Conservation (phyloP, 2,113 vertebrate genomes). For the Oxyura jamaicensis region DNA sequence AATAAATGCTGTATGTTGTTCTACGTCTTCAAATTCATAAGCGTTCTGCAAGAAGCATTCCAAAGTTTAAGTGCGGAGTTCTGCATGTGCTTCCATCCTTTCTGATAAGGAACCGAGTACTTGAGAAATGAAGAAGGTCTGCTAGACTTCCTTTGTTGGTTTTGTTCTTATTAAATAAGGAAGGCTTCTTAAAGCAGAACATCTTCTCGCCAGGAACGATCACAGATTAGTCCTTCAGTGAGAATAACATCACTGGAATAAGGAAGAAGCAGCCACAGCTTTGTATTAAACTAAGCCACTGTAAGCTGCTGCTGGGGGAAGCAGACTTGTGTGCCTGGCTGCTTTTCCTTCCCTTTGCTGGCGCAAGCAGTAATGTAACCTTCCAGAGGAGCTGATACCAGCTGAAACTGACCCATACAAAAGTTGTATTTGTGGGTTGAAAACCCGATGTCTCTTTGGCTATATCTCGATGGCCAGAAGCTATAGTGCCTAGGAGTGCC, state of each 20-base stretch:
- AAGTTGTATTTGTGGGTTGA: not conserved
- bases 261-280: not conserved
- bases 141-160: not conserved
- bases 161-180: not conserved
- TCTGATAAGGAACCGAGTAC: not conserved
- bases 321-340: not conserved
- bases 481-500: not conserved
- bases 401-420: not conserved
- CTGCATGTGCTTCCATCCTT: fast-evolving
- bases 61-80: not conserved
- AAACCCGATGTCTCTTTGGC: not conserved
- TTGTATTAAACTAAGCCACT: not conserved
- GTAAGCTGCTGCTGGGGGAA: not conserved
- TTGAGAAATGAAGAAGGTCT: not conserved
- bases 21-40: not conserved
- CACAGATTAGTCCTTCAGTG: not conserved
- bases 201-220: not conserved
- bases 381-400: not conserved
- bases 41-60: not conserved
- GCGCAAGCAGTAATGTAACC: not conserved
- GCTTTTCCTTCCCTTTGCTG: not conserved
- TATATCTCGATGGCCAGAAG: not conserved
- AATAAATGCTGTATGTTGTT: not conserved
- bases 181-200: not conserved
- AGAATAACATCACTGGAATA: not conserved